A percentile compares a stretch with the other conserved stretches of the same genome.
These are phyloP conservation scores for Varanus salvator DNA, from an alignment of 2,113 vertebrate species.

Conservation along the genomic window DNA sequence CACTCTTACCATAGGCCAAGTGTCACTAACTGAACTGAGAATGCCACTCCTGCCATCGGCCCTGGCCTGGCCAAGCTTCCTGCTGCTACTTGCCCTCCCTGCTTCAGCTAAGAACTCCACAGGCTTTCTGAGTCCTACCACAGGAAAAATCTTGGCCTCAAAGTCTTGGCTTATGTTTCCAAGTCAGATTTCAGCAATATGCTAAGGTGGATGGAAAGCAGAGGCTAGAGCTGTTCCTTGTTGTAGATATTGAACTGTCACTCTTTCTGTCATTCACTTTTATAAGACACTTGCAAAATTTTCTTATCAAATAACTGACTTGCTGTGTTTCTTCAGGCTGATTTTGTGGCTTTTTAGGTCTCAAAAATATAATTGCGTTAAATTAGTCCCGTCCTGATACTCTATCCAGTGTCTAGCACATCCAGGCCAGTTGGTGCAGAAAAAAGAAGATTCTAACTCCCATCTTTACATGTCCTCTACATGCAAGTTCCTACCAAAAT, in stretches of 20 bases:
- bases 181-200: neutral
- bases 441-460: neutral
- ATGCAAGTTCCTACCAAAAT: neutral
- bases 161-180: neutral
- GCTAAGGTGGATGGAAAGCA: neutral
- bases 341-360: neutral
- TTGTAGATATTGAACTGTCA: too few relatives aligned
- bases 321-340: neutral
- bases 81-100: neutral
- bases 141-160: too few relatives aligned
- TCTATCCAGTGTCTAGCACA: too few relatives aligned
- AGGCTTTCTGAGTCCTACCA: neutral
- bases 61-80: neutral
- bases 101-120: neutral
- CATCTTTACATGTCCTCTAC: neutral
- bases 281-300: neutral
- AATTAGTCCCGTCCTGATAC: too few relatives aligned
- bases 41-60: neutral
- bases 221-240: neutral
- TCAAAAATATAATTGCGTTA: neutral
- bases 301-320: neutral
- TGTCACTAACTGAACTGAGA: neutral
- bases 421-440: too few relatives aligned
- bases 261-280: too few relatives aligned
- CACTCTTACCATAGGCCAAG: neutral